phyloP scores from a whole-genome alignment of 2,888 invertebrate genomes.

The Zygothrica quintamaculata region DNA sequence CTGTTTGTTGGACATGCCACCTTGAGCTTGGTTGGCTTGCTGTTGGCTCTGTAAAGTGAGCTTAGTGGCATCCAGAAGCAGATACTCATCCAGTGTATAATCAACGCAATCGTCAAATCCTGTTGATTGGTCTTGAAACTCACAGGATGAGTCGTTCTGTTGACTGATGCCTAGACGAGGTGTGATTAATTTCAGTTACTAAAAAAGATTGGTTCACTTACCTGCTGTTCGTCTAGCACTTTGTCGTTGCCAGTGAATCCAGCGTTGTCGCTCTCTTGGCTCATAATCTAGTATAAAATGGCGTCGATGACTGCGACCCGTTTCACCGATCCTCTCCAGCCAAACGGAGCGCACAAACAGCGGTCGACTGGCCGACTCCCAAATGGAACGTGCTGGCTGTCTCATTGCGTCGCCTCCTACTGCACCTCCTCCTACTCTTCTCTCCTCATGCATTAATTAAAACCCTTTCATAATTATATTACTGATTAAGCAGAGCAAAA shows the following conservation, averaged over 20 bases:
- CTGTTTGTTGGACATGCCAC: conserved; percentile 28
- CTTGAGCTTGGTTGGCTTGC: conserved; percentile 35
- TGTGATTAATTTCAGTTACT: not conserved
- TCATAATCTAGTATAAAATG: conserved; percentile 84
- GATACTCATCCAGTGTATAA: conserved; percentile 57
- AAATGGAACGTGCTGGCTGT: conserved; percentile 83
- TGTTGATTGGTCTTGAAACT: conserved; percentile 40
- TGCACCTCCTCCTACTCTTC: not conserved
- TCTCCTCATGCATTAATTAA: conserved; percentile 49
- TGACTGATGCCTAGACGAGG: conserved; percentile 35
- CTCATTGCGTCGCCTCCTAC: too few relatives aligned
- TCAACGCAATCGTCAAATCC: conserved; percentile 44
- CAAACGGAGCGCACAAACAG: conserved; percentile 88
- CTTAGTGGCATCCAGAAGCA: conserved; percentile 66
- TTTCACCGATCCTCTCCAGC: conserved; percentile 87
- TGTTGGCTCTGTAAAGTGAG: conserved; percentile 67
- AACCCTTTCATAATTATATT: conserved; percentile 37
- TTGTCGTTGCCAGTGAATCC: conserved; percentile 56
- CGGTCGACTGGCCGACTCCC: conserved; percentile 88
- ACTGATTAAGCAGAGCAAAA: conserved; percentile 34
- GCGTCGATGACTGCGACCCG: conserved; percentile 82
- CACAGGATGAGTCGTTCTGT: conserved; percentile 48
- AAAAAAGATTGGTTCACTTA: conserved; percentile 14
- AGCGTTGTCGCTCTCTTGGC: conserved; percentile 64
- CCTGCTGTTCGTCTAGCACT: conserved; percentile 37